Evolutionary conservation across 2,113 vertebrate genomes (phyloP), one percentile per base, ranked within the genome.

Genomic region (Neofelis nebulosa): DNA sequence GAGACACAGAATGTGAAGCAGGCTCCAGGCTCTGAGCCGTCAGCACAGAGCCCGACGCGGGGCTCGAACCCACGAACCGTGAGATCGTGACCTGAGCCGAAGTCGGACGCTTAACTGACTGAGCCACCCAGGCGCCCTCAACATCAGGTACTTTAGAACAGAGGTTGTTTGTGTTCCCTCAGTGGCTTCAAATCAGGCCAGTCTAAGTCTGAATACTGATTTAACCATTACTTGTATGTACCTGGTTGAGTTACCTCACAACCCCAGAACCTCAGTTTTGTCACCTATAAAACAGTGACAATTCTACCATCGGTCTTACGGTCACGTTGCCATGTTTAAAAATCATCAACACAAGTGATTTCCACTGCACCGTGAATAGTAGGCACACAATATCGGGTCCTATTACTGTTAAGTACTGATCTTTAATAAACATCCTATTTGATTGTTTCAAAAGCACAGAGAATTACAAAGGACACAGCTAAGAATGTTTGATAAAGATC

Each of bases 131-230:
- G 45, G 45, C 7, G 45, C 45, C 45, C 45, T 45, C 48, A 89
- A 84, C 29, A 92, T 68, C 38, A 71, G 38, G 86, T 74, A 89
- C 10, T 89, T 83, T 52, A 90, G 80, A 95, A 87, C n/a, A 92
- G 93, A 84, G 8, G 55, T 63, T 0, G 0, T 94, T 93, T 79
- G 0, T 65, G 94, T 81, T 38, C 73, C 82, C 29, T 79, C 25
- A 29, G 38, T 61, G 11, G 33, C 65, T 97, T 96, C 52, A 55
- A 83, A 68, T 92, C 33, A 91, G 21, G 13, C 33, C 87, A 97
- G 92, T 12, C 13, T 10, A 88, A 86, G 23, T 89, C 89, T 89
- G 5, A 94, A 86, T 86, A 78, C 41, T 38, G 15, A 66, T 31
- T 85, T 63, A 91, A 18, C 50, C 52, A 79, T 79, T 79, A 29